Evolutionary conservation across 2,888 invertebrate genomes (phyloP).

Genomic region (Acanthosepion esculentum): DNA sequence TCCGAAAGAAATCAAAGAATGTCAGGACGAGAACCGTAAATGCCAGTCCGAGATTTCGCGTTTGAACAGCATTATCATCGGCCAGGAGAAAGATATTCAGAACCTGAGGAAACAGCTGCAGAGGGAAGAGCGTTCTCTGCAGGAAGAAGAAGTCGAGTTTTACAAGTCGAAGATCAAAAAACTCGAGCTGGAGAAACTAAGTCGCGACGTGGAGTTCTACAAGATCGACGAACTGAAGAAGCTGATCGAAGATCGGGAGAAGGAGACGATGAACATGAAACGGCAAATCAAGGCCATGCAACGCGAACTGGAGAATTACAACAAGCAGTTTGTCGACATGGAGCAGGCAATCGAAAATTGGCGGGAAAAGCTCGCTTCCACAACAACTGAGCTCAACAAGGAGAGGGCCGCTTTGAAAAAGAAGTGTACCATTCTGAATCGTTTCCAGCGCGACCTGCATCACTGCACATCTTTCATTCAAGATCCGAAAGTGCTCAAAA

Average conservation of each 20-base stretch:
- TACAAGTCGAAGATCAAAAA: not conserved
- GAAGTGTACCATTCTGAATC: not conserved
- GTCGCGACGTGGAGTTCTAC: not conserved
- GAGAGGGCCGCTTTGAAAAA: not conserved
- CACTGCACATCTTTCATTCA: constrained; percentile 37
- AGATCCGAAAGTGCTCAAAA: not conserved
- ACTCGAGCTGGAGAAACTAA: not conserved
- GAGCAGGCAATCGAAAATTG: not conserved
- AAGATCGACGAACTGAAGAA: not conserved
- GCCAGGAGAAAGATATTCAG: not conserved
- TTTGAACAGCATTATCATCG: not conserved
- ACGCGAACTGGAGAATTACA: constrained; percentile 15
- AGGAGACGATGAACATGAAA: not conserved
- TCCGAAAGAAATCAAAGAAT: not conserved
- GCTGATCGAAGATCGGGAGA: not conserved
- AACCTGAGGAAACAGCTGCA: not conserved
- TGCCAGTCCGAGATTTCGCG: not conserved
- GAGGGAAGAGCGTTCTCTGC: not conserved
- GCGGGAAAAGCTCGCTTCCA: not conserved
- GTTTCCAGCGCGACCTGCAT: not conserved
- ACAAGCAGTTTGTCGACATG: constrained; percentile 34
- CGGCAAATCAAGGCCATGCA: constrained; percentile 33
- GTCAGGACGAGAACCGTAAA: not conserved
- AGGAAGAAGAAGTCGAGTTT: not conserved
- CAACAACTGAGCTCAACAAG: not conserved